Percentiles rank a stretch among this genome's conserved stretches.
phyloP scores from a whole-genome alignment of 1,140 invertebrate species.

The Mamestra configurata region DNA sequence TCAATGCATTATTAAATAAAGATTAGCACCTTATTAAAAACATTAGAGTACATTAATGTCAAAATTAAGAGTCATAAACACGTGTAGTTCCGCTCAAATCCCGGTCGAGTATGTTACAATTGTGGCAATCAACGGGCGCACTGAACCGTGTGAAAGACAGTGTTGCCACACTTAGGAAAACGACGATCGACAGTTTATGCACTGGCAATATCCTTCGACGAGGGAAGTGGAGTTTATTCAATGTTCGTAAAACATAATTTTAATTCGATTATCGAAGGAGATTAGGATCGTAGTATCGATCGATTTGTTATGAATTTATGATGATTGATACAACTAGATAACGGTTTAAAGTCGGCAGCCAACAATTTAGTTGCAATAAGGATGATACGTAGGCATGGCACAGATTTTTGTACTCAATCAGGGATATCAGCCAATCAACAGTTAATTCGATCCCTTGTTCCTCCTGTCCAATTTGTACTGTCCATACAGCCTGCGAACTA shows the following conservation, averaged over 20 bases:
- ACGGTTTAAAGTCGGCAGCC: too few relatives aligned
- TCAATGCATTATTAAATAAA: neutral
- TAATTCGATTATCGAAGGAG: neutral
- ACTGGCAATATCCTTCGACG: constrained; percentile 25
- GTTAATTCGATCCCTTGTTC: too few relatives aligned
- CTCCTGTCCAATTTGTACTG: too few relatives aligned
- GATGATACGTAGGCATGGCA: too few relatives aligned
- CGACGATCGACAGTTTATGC: constrained; percentile 13
- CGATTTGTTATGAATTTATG: neutral
- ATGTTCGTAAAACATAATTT: neutral
- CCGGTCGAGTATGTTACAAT: constrained; percentile 22
- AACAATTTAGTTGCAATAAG: too few relatives aligned
- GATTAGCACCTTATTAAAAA: neutral
- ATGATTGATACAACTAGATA: too few relatives aligned
- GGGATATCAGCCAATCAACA: too few relatives aligned
- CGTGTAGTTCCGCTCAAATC: neutral
- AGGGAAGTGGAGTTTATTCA: constrained; percentile 10
- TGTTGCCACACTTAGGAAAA: constrained; percentile 43
- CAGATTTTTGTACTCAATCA: too few relatives aligned
- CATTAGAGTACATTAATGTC: neutral
- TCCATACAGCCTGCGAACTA: too few relatives aligned
- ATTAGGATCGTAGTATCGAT: neutral
- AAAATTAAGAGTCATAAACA: constrained; percentile 9
- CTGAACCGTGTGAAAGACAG: constrained; percentile 22
- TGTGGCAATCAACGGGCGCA: neutral